These are phyloP conservation scores for Meloe dianella DNA, from an alignment of 2,888 invertebrate species.

Conservation along the genomic window DNA sequence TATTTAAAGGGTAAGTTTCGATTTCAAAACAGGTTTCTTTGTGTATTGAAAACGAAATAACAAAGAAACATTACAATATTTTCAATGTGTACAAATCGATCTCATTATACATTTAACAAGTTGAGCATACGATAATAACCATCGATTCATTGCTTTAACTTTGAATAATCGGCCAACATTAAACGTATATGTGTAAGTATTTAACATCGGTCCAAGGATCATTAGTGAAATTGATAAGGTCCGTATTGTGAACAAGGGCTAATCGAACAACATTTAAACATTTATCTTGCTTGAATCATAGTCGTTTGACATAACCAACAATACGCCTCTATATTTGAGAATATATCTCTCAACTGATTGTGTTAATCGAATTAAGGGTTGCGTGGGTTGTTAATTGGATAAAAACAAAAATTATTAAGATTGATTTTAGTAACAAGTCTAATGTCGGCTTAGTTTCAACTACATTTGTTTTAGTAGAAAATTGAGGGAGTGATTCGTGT, in stretches of 20 bases:
- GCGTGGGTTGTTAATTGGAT: slow-evolving; percentile 7
- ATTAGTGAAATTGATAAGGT: slow-evolving; percentile 19
- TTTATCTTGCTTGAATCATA: neutral
- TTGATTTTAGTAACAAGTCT: neutral
- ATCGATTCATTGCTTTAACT: slow-evolving; percentile 9
- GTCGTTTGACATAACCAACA: neutral
- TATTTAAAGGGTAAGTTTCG: neutral
- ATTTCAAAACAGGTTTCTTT: slow-evolving; percentile 7
- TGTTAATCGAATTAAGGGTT: slow-evolving; percentile 8
- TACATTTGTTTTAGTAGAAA: neutral
- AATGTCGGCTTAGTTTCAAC: neutral
- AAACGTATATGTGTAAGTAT: slow-evolving; percentile 1
- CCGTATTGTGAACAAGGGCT: slow-evolving; percentile 10
- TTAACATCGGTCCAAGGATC: slow-evolving; percentile 3
- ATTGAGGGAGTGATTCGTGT: slow-evolving; percentile 1
- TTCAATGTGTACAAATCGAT: slow-evolving; percentile 15
- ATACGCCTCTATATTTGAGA: slow-evolving; percentile 8
- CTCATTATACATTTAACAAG: slow-evolving; percentile 15
- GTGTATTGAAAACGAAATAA: neutral
- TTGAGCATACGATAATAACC: slow-evolving; percentile 8
- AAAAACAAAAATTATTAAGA: neutral
- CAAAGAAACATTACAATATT: slow-evolving; percentile 9
- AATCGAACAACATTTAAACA: neutral
- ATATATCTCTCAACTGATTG: neutral
- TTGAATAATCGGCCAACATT: slow-evolving; percentile 15